Conservation (phyloP, 2,888 invertebrate species). For the Drosophila aldrichi region DNA sequence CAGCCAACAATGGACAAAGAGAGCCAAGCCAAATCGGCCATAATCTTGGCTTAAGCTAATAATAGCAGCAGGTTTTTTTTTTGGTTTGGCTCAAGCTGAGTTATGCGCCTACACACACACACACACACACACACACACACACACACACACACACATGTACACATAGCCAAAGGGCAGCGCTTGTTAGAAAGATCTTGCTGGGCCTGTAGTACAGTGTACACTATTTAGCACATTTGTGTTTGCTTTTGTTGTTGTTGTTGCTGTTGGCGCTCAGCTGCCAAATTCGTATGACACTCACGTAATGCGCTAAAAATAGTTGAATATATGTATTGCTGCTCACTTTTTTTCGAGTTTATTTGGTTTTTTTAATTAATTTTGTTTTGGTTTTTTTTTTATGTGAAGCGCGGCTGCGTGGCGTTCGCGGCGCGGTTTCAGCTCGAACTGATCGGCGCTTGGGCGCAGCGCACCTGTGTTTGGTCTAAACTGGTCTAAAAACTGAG, state of each 20-base stretch:
- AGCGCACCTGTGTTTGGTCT: constrained; percentile 67
- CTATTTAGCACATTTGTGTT: constrained; percentile 39
- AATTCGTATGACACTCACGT: constrained; percentile 76
- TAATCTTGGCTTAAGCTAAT: constrained; percentile 78
- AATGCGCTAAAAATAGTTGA: constrained; percentile 78
- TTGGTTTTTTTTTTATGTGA: constrained; percentile 1
- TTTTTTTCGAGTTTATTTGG: constrained; percentile 34
- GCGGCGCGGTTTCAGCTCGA: constrained; percentile 65
- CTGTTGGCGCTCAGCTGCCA: constrained; percentile 33
- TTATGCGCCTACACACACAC: constrained; percentile 68
- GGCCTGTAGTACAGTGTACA: constrained; percentile 39
- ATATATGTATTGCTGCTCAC: constrained; percentile 33
- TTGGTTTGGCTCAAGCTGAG: constrained; percentile 58
- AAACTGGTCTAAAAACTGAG: constrained; percentile 30
- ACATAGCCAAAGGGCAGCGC: constrained; percentile 47
- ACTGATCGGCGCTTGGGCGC: constrained; percentile 51
- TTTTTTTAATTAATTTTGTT: constrained; percentile 19
- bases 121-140: constrained; percentile 28
- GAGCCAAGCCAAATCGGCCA: constrained; percentile 67
- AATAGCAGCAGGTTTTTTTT: constrained; percentile 76
- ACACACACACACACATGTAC: constrained; percentile 27
- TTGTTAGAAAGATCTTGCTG: constrained; percentile 47
- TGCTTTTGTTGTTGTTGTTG: constrained; percentile 33
- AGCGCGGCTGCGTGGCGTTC: constrained; percentile 37
- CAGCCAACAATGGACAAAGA: constrained; percentile 47